Evolutionary conservation across 2,888 invertebrate genomes (phyloP).

Genomic region (Cryptosula pallasiana): DNA sequence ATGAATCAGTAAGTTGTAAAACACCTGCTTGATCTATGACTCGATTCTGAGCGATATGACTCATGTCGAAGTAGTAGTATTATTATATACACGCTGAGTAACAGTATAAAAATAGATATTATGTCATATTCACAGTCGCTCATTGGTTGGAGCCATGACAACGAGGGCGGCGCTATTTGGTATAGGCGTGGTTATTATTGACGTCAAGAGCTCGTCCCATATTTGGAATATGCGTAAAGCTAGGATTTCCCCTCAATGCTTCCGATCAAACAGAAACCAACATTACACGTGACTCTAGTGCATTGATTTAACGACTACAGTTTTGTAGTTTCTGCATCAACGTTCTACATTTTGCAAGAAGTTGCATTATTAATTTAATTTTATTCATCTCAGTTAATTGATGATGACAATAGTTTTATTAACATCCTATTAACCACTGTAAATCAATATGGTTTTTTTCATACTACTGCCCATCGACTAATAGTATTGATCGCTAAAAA

Average conservation of each 20-base stretch:
- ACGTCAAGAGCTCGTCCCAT: background rate
- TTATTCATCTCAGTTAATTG: no score
- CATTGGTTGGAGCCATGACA: slow-evolving; percentile 11
- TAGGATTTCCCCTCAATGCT: slow-evolving; percentile 11
- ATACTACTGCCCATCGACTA: no score
- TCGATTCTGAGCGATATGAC: background rate
- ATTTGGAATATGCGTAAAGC: background rate
- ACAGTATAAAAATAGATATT: slow-evolving; percentile 60
- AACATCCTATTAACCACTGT: no score
- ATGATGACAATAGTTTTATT: no score
- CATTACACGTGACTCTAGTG: background rate
- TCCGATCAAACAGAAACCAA: slow-evolving; percentile 20
- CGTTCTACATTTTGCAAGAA: no score
- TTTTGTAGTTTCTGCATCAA: no score
- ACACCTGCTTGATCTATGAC: background rate
- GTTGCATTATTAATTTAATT: no score
- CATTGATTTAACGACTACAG: no score
- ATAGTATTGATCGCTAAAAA: no score
- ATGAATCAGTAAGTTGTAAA: background rate
- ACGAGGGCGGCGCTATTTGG: background rate
- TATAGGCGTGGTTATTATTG: background rate
- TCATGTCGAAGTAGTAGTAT: slow-evolving; percentile 7
- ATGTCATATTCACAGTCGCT: slow-evolving; percentile 58
- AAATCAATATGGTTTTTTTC: no score
- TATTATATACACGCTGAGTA: slow-evolving; percentile 35